Evolutionary conservation across 2,888 invertebrate genomes (phyloP), one percentile per base, ranked within the genome.

Genomic region (Diaphora mendica): DNA sequence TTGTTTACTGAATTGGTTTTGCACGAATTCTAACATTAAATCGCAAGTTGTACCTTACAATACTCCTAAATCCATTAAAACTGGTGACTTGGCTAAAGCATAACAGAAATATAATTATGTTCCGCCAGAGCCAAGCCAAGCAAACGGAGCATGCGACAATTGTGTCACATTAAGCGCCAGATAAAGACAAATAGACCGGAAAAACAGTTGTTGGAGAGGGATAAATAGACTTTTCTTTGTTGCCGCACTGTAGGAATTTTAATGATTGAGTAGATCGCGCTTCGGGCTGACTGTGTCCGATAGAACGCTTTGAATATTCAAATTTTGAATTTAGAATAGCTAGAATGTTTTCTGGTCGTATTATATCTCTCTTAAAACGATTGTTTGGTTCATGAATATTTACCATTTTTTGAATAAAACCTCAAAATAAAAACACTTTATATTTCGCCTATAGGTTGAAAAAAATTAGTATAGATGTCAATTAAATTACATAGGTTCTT

Each of bases 161-260:
- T 89, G 90, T 92, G 94, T 94, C 95, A 94, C 94, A 94, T 94
- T 94, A 94, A 87, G 86, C 89, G 92, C 89, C 90, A 93, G 94
- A 95, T 92, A 94, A 92, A 93, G 94, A 95, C 94, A 94, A 94
- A 95, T 94, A 94, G 93, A 94, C 91, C 93, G 93, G 94, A 94
- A 94, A 94, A 94, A 93, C 92, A 87, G 89, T 88, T 88, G 93
- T 88, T 87, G 85, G 93, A 95, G 90, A 86, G 93, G 89, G 94
- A 94, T 91, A 92, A 92, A 92, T 89, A 89, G 87, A 82, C 83
- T 90, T 91, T 89, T 91, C 91, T 91, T 91, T 90, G 91, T 91
- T 86, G 86, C 90, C 82, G 79, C 87, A 84, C 82, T 86, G 85
- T 82, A 88, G 89, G 90, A 92, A 93, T 94, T 94, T 94, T 94